Conservation (phyloP, 1,140 invertebrate species). For the Diabrotica undecimpunctata region DNA sequence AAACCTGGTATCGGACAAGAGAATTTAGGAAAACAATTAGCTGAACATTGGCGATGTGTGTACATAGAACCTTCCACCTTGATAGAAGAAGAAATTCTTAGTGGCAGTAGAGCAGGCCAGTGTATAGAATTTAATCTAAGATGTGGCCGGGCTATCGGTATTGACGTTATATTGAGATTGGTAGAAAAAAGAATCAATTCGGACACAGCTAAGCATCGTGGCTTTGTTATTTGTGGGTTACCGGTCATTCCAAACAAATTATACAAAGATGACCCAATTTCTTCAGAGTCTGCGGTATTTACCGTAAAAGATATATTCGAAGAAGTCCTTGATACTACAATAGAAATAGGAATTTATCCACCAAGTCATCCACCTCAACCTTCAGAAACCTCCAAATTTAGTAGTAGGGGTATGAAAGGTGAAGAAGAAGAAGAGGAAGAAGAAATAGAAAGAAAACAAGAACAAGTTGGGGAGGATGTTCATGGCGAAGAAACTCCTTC, state of each 20-base stretch:
- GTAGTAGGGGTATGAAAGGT: conserved; percentile 25
- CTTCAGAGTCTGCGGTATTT: conserved; percentile 50
- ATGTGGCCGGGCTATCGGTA: conserved; percentile 49
- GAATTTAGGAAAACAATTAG: conserved; percentile 51
- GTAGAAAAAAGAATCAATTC: conserved; percentile 51
- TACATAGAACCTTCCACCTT: conserved; percentile 55
- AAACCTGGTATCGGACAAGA: conserved; percentile 54
- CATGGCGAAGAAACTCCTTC: background rate
- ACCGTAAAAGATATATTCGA: conserved; percentile 48
- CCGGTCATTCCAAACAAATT: conserved; percentile 52
- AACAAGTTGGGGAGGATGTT: background rate
- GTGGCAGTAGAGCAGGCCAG: conserved; percentile 49
- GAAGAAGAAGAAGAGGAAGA: conserved; percentile 18
- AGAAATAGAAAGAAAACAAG: background rate
- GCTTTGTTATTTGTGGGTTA: conserved; percentile 57
- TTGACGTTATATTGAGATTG: conserved; percentile 50
- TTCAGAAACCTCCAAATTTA: conserved; percentile 31
- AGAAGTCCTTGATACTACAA: conserved; percentile 47
- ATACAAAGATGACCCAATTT: conserved; percentile 44
- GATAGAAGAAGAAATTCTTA: conserved; percentile 53
- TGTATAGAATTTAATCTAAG: conserved; percentile 54
- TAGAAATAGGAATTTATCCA: conserved; percentile 30
- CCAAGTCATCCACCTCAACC: conserved; percentile 21
- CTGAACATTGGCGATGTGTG: conserved; percentile 54
- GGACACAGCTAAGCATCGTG: conserved; percentile 52